phyloP scores from a whole-genome alignment of 2,888 invertebrate species.

The Plutella xylostella region DNA sequence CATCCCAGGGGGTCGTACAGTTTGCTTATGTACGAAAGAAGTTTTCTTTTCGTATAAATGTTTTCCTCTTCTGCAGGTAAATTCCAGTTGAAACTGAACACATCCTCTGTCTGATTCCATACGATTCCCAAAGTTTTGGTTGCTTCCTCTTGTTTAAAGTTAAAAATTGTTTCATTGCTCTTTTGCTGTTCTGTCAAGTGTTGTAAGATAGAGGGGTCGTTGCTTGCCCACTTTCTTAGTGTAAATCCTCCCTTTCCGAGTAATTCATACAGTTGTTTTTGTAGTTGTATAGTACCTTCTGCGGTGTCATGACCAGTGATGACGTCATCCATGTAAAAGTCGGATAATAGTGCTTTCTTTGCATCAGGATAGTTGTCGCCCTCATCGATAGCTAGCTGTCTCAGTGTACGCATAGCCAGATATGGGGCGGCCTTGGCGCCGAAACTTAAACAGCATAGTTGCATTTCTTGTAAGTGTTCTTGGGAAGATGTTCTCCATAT shows the following conservation, averaged over 20 bases:
- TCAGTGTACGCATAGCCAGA: background rate
- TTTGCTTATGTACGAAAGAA: background rate
- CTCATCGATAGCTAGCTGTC: constrained; percentile 1
- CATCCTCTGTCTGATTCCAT: background rate
- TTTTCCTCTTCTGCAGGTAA: background rate
- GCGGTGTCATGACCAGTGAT: background rate
- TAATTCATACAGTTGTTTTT: background rate
- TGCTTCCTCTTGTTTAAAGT: background rate
- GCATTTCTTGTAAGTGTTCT: background rate
- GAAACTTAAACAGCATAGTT: background rate
- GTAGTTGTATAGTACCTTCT: background rate
- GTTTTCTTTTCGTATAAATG: background rate
- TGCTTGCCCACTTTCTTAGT: constrained; percentile 4
- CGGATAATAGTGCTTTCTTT: background rate
- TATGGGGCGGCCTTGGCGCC: background rate
- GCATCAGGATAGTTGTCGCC: background rate
- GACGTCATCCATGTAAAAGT: constrained; percentile 4
- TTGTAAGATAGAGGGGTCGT: background rate
- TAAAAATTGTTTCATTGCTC: background rate
- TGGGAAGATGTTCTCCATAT: background rate
- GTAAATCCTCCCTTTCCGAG: background rate
- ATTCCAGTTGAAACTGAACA: background rate
- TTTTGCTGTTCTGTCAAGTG: background rate
- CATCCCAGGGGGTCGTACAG: background rate
- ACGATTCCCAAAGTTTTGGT: background rate